These are phyloP conservation scores for Limanda limanda DNA, from an alignment of 2,113 vertebrate genomes.

Conservation along the genomic window DNA sequence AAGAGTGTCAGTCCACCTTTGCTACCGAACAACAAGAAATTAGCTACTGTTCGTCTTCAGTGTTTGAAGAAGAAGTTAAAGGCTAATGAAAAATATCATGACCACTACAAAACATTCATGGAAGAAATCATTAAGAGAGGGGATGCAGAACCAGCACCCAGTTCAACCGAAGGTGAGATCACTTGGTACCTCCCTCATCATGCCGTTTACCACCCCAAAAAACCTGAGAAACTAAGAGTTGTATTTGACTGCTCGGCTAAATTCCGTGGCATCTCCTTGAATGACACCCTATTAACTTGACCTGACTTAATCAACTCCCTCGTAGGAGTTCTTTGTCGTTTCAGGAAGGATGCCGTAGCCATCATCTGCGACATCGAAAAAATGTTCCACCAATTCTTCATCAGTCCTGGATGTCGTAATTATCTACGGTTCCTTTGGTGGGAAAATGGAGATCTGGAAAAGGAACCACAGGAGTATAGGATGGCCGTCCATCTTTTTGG, in stretches of 20 bases:
- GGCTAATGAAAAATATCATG: too few relatives aligned
- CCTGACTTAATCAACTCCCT: constrained; percentile 31
- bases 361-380: constrained; percentile 24
- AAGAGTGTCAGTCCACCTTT: too few relatives aligned
- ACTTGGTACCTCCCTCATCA: constrained; percentile 14
- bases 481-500: constrained; percentile 8
- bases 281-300: neutral
- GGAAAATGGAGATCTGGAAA: neutral
- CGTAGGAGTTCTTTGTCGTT: neutral
- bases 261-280: constrained; percentile 4
- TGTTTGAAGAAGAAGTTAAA: too few relatives aligned
- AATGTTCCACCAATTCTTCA: constrained; percentile 8
- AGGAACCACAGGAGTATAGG: neutral
- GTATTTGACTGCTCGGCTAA: constrained; percentile 21
- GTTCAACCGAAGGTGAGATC: neutral
- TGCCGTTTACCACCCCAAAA: neutral
- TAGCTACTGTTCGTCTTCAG: too few relatives aligned
- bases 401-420: constrained; percentile 9
- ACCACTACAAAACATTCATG: neutral
- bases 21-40: too few relatives aligned
- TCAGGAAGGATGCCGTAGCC: constrained; percentile 7
- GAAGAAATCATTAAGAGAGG: neutral
- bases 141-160: neutral
- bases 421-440: neutral
- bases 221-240: neutral